Evolutionary conservation across 2,888 invertebrate genomes (phyloP).

Genomic region (Lottia scabra): DNA sequence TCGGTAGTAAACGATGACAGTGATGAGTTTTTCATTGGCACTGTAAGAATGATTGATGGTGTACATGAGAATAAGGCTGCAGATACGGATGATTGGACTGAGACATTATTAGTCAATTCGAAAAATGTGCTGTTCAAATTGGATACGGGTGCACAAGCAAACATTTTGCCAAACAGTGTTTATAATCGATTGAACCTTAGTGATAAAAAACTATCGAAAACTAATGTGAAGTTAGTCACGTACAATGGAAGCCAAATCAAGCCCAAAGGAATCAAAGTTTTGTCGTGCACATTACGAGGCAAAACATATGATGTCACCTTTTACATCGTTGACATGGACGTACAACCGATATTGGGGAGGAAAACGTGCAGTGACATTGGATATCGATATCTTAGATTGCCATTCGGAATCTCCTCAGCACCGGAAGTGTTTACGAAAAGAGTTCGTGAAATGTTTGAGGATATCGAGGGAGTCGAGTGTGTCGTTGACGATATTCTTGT

Average conservation of each 20-base stretch:
- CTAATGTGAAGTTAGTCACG: no score
- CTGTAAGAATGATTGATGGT: background rate
- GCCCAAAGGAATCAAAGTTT: no score
- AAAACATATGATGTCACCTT: no score
- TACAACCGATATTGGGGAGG: no score
- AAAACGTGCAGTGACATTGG: no score
- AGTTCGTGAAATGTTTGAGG: slow-evolving; percentile 3
- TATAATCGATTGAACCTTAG: no score
- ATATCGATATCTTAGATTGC: slow-evolving; percentile 6
- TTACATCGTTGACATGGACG: no score
- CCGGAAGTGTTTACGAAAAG: slow-evolving; percentile 16
- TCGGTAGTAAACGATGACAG: no score
- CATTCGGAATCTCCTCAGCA: slow-evolving; percentile 15
- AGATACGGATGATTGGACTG: background rate
- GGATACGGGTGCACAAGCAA: background rate
- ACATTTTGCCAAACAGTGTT: background rate
- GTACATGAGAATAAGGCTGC: background rate
- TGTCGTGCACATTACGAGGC: no score
- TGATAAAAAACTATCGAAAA: no score
- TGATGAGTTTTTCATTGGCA: no score
- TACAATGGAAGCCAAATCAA: no score
- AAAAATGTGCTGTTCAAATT: background rate
- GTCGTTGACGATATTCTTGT: background rate
- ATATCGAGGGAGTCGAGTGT: background rate
- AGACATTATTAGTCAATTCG: background rate